These are phyloP conservation scores for Aurelia aurita complex sp. Pacific DNA, from an alignment of 30 jellyfish, hydroid and myxozoan genomes.

Conservation along the genomic window DNA sequence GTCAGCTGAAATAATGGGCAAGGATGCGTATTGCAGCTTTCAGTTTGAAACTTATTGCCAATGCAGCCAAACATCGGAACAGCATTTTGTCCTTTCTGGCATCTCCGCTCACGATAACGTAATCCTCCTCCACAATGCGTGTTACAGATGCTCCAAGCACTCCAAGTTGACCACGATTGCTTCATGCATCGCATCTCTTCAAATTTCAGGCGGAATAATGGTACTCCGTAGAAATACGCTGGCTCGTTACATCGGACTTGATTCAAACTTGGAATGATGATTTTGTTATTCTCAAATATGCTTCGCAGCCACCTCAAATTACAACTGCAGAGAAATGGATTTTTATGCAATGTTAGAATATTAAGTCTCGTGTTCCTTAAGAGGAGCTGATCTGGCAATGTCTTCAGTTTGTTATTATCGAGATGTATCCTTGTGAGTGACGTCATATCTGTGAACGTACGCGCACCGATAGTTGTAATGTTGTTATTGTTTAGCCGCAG, in stretches of 20 bases:
- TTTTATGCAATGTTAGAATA: constrained; percentile 71
- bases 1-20: constrained; percentile 78
- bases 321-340: constrained; percentile 87
- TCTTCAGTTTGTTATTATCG: constrained; percentile 71
- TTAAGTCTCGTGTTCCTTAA: constrained; percentile 30
- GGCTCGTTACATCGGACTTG: constrained; percentile 78
- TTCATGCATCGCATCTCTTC: constrained; percentile 62
- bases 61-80: constrained; percentile 67
- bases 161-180: constrained; percentile 92
- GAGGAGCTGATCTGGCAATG: constrained; percentile 51
- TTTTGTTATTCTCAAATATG: constrained; percentile 23
- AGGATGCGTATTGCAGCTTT: constrained; percentile 75
- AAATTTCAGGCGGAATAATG: constrained; percentile 30
- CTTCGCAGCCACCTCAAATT: constrained; percentile 80
- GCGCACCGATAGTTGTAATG: constrained; percentile 55
- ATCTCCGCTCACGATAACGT: constrained; percentile 81
- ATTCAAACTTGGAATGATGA: constrained; percentile 54
- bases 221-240: constrained; percentile 40
- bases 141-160: constrained; percentile 88
- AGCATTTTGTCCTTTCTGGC: constrained; percentile 49
- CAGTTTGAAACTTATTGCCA: constrained; percentile 78
- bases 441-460: constrained; percentile 51
- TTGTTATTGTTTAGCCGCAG: constrained; percentile 71
- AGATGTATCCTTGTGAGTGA: constrained; percentile 73
- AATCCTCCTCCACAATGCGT: constrained; percentile 90